Evolutionary conservation across 2,113 vertebrate species (phyloP).

Genomic region (Synchiropus splendidus): DNA sequence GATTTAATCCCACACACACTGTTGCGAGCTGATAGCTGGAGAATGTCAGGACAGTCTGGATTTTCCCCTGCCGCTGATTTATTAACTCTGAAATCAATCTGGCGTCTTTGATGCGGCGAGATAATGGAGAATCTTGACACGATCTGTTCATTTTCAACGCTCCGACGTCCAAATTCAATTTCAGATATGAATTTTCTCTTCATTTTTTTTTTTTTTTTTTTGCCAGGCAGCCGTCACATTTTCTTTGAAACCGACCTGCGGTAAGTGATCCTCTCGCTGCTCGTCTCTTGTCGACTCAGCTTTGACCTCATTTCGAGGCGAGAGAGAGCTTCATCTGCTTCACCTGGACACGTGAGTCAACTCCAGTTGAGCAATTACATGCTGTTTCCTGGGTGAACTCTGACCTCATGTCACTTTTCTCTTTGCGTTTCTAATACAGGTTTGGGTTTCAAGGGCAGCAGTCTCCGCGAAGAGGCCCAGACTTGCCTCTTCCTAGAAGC

Average conservation of each 20-base stretch:
- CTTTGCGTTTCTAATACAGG: too few relatives aligned
- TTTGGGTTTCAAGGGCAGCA: too few relatives aligned
- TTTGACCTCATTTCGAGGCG: too few relatives aligned
- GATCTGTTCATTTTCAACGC: slow-evolving; percentile 9
- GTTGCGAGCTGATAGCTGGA: slow-evolving; percentile 22
- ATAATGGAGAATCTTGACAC: slow-evolving; percentile 26
- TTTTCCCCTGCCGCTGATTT: slow-evolving; percentile 1
- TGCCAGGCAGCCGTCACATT: neutral
- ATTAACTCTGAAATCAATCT: slow-evolving; percentile 26
- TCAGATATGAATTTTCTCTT: slow-evolving; percentile 3
- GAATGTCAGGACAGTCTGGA: slow-evolving; percentile 6
- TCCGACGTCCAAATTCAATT: slow-evolving; percentile 14
- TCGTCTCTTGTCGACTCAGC: too few relatives aligned
- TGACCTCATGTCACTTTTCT: too few relatives aligned
- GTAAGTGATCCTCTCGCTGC: neutral
- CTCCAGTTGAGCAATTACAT: too few relatives aligned
- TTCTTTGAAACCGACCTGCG: neutral
- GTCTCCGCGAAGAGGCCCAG: too few relatives aligned
- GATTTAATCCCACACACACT: slow-evolving; percentile 22
- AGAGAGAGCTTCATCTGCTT: too few relatives aligned
- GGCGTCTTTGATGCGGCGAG: slow-evolving; percentile 22
- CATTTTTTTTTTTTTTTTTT: slow-evolving; percentile 2
- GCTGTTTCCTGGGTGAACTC: too few relatives aligned
- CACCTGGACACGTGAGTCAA: too few relatives aligned
- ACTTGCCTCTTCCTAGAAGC: too few relatives aligned